Evolutionary conservation across 2,888 invertebrate species (phyloP).

Genomic region (Ctenicera cuprea): DNA sequence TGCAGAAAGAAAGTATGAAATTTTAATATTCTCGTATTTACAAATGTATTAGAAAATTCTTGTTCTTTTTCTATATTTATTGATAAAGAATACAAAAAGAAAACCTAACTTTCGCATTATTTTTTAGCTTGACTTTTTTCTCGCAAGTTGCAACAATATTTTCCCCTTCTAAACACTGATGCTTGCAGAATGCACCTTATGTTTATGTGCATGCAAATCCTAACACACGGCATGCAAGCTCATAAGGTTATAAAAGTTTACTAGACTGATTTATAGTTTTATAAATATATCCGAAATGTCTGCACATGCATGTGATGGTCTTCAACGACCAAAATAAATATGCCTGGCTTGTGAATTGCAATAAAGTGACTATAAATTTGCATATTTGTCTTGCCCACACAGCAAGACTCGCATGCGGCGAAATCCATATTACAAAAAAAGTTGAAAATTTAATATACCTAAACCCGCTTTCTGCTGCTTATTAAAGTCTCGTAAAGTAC

Average conservation of each 20-base stretch:
- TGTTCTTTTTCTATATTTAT: neutral
- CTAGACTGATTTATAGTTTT: constrained; percentile 41
- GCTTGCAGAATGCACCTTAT: constrained; percentile 1
- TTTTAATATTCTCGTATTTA: constrained; percentile 25
- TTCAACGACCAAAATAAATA: constrained; percentile 42
- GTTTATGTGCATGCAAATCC: neutral
- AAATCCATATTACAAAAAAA: constrained; percentile 17
- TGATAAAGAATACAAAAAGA: neutral
- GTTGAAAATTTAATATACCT: constrained; percentile 40
- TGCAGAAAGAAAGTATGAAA: constrained; percentile 42
- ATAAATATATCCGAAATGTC: constrained; percentile 41
- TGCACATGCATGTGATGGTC: constrained; percentile 32
- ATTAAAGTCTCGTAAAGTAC: constrained; percentile 45
- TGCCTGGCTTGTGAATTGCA: constrained; percentile 39
- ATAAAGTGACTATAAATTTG: constrained; percentile 47
- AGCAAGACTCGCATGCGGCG: constrained; percentile 33
- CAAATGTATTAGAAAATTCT: neutral
- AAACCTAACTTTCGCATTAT: neutral
- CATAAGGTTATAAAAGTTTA: constrained; percentile 20
- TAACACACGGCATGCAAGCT: neutral
- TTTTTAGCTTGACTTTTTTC: too few species aligned
- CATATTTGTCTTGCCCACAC: constrained; percentile 50
- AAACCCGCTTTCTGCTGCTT: constrained; percentile 43
- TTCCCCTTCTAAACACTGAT: neutral
- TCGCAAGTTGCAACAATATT: too few species aligned